phyloP scores from a whole-genome alignment of 2,113 vertebrate species.

The Typhlomys cinereus region DNA sequence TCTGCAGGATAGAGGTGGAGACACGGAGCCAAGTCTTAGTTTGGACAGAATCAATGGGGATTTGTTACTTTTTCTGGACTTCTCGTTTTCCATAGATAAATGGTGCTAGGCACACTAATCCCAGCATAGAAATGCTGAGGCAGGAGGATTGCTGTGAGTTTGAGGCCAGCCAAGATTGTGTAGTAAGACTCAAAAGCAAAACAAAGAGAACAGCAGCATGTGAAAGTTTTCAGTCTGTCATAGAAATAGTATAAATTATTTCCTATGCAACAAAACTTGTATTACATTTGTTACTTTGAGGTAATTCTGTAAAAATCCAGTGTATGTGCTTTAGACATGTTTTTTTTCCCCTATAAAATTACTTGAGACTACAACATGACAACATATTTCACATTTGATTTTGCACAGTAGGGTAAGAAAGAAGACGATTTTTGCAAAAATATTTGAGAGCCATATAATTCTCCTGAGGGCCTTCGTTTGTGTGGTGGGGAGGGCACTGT shows the following conservation, averaged over 20 bases:
- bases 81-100: background rate
- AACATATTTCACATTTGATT: background rate
- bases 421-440: background rate
- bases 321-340: background rate
- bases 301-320: constrained; percentile 12
- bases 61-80: background rate
- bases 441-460: background rate
- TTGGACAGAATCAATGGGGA: background rate
- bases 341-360: background rate
- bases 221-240: background rate
- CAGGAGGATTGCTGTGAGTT: background rate
- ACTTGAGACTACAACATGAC: background rate
- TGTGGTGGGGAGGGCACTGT: no score
- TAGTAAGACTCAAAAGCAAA: background rate
- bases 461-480: no score
- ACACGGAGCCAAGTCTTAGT: background rate
- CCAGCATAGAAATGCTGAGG: background rate
- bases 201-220: background rate
- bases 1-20: background rate
- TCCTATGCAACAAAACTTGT: background rate
- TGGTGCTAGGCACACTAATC: background rate
- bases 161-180: background rate
- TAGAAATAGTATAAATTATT: background rate
- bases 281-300: background rate
- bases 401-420: background rate